These are phyloP conservation scores for Brenthis hecate DNA, from an alignment of 2,888 invertebrate species.

Conservation along the genomic window DNA sequence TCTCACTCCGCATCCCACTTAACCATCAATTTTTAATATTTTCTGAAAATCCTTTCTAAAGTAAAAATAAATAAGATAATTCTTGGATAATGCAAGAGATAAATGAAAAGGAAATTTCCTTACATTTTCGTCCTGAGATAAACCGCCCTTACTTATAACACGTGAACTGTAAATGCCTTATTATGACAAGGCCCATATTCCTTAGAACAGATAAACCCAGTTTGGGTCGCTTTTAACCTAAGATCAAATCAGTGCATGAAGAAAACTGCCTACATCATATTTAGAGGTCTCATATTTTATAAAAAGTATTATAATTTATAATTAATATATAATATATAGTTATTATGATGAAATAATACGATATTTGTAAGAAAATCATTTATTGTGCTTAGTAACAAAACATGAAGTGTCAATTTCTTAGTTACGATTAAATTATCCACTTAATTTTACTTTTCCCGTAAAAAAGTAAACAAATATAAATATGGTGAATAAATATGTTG, in stretches of 20 bases:
- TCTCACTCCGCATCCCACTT: too few species aligned
- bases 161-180: conserved; percentile 11
- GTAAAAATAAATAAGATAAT: conserved; percentile 6
- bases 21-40: too few species aligned
- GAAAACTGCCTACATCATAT: conserved; percentile 10
- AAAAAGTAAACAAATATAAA: too few species aligned
- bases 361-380: too few species aligned
- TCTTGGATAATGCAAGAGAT: background rate
- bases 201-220: conserved; percentile 10
- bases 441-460: too few species aligned
- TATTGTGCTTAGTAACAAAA: too few species aligned
- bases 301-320: too few species aligned
- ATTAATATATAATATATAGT: too few species aligned
- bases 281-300: background rate
- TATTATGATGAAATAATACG: too few species aligned
- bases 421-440: too few species aligned
- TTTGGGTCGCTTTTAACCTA: conserved; percentile 3
- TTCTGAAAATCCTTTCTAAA: background rate
- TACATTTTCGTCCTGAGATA: conserved; percentile 10
- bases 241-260: background rate
- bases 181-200: conserved; percentile 8
- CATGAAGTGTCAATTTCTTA: too few species aligned
- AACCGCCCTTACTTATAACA: background rate
- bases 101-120: background rate
- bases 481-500: too few species aligned